Conservation (phyloP, 1,140 invertebrate species). For the Chelonus insularis region DNA sequence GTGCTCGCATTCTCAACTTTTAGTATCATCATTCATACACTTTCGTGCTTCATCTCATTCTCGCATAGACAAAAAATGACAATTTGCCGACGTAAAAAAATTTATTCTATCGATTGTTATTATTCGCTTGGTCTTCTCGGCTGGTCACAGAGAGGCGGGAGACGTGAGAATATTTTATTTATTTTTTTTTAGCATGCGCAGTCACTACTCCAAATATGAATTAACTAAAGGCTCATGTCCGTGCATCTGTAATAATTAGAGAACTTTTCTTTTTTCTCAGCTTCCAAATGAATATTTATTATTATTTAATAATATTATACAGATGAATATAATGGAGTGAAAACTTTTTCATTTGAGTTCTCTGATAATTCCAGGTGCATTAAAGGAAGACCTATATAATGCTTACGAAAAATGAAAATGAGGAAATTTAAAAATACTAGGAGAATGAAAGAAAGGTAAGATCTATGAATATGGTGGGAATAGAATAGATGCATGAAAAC, state of each 20-base stretch:
- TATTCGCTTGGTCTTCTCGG: slow-evolving; percentile 45
- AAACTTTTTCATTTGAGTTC: too few relatives aligned
- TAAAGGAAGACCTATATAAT: too few relatives aligned
- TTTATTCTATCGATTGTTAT: slow-evolving; percentile 13
- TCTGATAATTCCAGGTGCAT: too few relatives aligned
- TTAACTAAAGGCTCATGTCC: slow-evolving; percentile 59
- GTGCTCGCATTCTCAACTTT: too few relatives aligned
- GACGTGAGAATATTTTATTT: slow-evolving; percentile 57
- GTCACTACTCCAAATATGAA: slow-evolving; percentile 61
- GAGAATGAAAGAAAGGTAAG: too few relatives aligned
- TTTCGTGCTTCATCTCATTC: slow-evolving; percentile 31
- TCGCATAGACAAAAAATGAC: slow-evolving; percentile 41
- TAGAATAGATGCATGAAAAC: too few relatives aligned
- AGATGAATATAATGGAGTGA: too few relatives aligned
- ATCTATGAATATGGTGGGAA: too few relatives aligned
- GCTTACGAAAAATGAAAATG: too few relatives aligned
- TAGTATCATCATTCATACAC: slow-evolving; percentile 18
- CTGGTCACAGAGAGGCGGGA: slow-evolving; percentile 59
- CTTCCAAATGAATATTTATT: background rate
- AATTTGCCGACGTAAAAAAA: slow-evolving; percentile 36
- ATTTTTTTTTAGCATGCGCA: slow-evolving; percentile 55
- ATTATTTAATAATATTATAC: too few relatives aligned
- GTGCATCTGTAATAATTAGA: slow-evolving; percentile 49
- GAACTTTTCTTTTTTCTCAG: background rate
- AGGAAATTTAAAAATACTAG: too few relatives aligned